Base-by-base conservation (phyloP, 2,113 vertebrate species). In the Paraplagusia blochii region DNA sequence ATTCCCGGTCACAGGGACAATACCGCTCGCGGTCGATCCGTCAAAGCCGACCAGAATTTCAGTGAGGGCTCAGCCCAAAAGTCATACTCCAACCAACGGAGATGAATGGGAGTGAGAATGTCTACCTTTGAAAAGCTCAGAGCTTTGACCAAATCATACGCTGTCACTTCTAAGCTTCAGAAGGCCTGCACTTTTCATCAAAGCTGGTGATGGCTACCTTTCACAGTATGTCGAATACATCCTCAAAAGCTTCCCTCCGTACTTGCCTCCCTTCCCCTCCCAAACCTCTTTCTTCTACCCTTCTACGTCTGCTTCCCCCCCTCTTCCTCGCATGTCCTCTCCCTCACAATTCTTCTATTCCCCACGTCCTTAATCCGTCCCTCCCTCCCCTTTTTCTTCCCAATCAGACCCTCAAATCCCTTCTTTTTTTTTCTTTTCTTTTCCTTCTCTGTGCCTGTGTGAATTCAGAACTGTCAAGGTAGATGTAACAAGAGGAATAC, bases 101-200 rank as follows among this genome's bases (percentile, higher is more conserved):
- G 73, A 85, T 83, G 83, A 85, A 81, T 74, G 49, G 63, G 69
- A 83, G 70, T 61, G 69, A 83, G 78, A 79, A 81, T 85, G 85
- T 87, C 78, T 82, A 84, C 85, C 80, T 87, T 85, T 85, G 76
- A 87, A 88, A 87, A 79, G 85, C 83, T 81, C 67, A 76, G 77
- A 77, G 83, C 85, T 88, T 88, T 87, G 87, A 88, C 85, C 85
- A 88, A 88, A 88, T 88, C 87, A 88, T 88, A 88, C 83, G 87
- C 87, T 88, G 87, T 88, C 87, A 88, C 77, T 85, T 73, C 74
- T 83, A 83, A 87, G 85, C 87, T 84, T 88, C 76, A 75, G 83
- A 85, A 87, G 87, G 83, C 78, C 85, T 87, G 85, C 87, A 85
- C 85, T 88, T 88, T 87, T 87, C 87, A 87, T 88, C 87, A 88